Percentiles rank a stretch among this genome's conserved stretches.
These are phyloP conservation scores for Streptopelia turtur DNA, from an alignment of 2,797 vertebrate genomes.

Conservation along the genomic window DNA sequence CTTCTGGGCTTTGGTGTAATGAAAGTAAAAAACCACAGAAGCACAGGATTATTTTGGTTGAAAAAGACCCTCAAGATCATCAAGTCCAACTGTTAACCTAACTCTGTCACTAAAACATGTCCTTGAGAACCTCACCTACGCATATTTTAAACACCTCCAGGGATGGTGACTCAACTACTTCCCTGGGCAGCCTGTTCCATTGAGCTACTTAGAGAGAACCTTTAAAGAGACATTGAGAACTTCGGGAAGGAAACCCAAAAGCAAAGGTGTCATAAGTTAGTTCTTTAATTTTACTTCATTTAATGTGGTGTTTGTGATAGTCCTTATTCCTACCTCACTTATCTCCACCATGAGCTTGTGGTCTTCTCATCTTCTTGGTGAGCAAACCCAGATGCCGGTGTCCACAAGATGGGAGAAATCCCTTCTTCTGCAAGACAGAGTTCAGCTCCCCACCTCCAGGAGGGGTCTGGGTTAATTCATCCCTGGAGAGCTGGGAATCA, in stretches of 20 bases:
- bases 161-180: too few relatives aligned
- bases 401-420: not conserved
- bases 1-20: not conserved
- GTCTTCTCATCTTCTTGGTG: not conserved
- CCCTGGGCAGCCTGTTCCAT: not conserved
- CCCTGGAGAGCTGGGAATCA: not conserved
- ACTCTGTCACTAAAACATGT: too few relatives aligned
- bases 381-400: not conserved
- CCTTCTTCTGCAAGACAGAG: not conserved
- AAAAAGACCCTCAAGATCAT: too few relatives aligned
- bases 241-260: not conserved
- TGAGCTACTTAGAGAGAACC: not conserved
- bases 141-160: too few relatives aligned
- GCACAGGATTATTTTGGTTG: too few relatives aligned
- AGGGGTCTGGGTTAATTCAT: not conserved
- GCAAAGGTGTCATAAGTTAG: not conserved
- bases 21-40: not conserved
- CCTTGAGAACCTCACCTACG: too few relatives aligned
- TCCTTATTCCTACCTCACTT: not conserved
- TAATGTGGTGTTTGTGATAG: not conserved
- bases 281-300: not conserved
- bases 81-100: too few relatives aligned
- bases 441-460: not conserved
- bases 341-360: fast-evolving
- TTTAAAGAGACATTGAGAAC: not conserved